Percentiles rank a stretch among this genome's conserved stretches.
These are phyloP conservation scores for Monomorium pharaonis DNA, from an alignment of 1,140 invertebrate genomes.

Conservation along the genomic window DNA sequence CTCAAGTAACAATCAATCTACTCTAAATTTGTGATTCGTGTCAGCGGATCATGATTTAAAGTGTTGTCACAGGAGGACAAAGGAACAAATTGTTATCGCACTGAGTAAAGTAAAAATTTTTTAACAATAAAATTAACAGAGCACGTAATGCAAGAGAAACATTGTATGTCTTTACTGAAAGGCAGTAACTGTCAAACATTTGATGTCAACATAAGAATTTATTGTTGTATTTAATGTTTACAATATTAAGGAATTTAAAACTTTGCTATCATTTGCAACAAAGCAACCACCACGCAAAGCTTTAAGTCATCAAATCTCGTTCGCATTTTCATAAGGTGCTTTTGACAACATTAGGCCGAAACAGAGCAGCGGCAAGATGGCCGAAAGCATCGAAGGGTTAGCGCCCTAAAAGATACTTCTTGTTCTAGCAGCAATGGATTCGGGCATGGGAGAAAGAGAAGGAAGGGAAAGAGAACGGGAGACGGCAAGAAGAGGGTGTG, in stretches of 20 bases:
- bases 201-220: too few species aligned
- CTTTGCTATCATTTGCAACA: not conserved
- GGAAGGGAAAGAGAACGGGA: not conserved
- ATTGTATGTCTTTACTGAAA: too few species aligned
- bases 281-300: not conserved
- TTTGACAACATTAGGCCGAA: not conserved
- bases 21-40: too few species aligned
- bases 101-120: too few species aligned
- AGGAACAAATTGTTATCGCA: too few species aligned
- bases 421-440: not conserved
- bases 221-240: not conserved
- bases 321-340: not conserved
- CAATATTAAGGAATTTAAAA: not conserved
- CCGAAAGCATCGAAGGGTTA: conserved; percentile 27
- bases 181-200: too few species aligned
- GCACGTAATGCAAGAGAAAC: too few species aligned
- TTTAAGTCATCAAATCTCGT: not conserved
- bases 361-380: conserved; percentile 15
- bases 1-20: too few species aligned
- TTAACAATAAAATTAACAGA: too few species aligned
- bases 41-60: too few species aligned
- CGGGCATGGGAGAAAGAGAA: not conserved
- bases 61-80: too few species aligned
- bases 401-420: conserved; percentile 17
- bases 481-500: conserved; percentile 10